Evolutionary conservation across 2,888 invertebrate genomes (phyloP), one percentile per base, ranked within the genome.

Genomic region (Mesorhabditis spiculigera): DNA sequence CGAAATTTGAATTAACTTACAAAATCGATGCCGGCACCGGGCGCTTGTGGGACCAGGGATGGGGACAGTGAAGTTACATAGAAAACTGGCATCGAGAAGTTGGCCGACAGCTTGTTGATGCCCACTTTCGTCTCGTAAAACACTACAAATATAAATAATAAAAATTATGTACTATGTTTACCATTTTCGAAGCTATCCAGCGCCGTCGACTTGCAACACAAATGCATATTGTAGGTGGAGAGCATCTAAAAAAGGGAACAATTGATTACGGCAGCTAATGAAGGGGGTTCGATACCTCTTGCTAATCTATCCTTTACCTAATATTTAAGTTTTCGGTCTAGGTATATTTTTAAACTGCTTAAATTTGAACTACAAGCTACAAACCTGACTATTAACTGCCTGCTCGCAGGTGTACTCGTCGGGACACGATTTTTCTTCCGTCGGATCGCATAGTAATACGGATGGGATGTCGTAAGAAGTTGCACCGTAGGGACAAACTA

Each of bases 81-180:
- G 67, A 79, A 81, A 61, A 81, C 76, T 3, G 81, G 79, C 81
- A 79, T 79, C 6, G 79, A 79, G 10, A 79, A 61, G 42, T 81
- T 78, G 5, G 75, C 75, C 8, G 79, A 79, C 76, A 77, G 75
- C 68, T 81, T 81, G 72, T 81, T 81, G 68, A 81, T 81, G 16
- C 77, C 79, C 6, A 81, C 81, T 71, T 80, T 81, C 8, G 81
- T 80, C 63, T 81, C 81, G 67, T 81, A 81, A 65, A 81, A 81
- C 6, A 81, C 81, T 80, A 62, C 68, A 78, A 65, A 1, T 43
- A 58, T 5, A 45, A 10, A n/a, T 16, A 5, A n/a, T 4, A 6
- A 13, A 16, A 43, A 13, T 45, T 10, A 65, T 4, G n/a, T 50
- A 4, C 5, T 5, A 43, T n/a, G 16, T 5, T n/a, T 50, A 79